Conservation (phyloP, 1,140 invertebrate genomes). For the Penaeus chinensis region DNA sequence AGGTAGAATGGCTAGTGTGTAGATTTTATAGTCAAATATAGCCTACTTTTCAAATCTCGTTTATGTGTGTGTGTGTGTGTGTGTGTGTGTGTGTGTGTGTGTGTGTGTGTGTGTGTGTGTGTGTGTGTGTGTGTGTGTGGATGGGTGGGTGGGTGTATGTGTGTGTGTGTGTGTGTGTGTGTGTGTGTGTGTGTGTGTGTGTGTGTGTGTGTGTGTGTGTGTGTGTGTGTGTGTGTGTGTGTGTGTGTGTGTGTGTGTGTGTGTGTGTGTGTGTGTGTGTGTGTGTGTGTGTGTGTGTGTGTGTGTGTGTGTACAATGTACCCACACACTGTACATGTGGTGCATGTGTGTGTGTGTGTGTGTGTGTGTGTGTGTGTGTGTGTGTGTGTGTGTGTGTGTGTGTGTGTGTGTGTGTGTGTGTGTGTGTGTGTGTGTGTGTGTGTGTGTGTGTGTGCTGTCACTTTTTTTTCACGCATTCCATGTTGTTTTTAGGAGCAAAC, state of each 20-base stretch:
- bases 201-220: neutral
- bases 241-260: conserved; percentile 19
- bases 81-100: neutral
- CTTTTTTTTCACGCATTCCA: neutral
- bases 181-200: neutral
- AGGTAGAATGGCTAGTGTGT: too few relatives aligned
- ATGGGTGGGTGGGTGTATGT: too few relatives aligned
- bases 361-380: neutral
- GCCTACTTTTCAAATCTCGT: too few relatives aligned
- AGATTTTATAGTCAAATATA: too few relatives aligned
- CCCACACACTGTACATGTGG: too few relatives aligned
- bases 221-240: conserved; percentile 14
- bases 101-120: neutral
- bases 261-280: neutral
- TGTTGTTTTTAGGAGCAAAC: neutral
- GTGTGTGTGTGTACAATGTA: too few relatives aligned
- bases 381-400: conserved; percentile 2
- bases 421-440: neutral
- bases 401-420: neutral
- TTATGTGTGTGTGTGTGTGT: conserved; percentile 15
- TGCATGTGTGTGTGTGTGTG: neutral
- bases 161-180: conserved; percentile 19
- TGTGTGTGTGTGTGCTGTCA: conserved; percentile 8
- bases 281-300: neutral
- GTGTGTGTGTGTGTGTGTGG: conserved; percentile 3